Percentiles rank a stretch among this genome's conserved stretches.
These are phyloP conservation scores for Marronus borbonicus DNA, from an alignment of 2,888 invertebrate genomes.

Conservation along the genomic window DNA sequence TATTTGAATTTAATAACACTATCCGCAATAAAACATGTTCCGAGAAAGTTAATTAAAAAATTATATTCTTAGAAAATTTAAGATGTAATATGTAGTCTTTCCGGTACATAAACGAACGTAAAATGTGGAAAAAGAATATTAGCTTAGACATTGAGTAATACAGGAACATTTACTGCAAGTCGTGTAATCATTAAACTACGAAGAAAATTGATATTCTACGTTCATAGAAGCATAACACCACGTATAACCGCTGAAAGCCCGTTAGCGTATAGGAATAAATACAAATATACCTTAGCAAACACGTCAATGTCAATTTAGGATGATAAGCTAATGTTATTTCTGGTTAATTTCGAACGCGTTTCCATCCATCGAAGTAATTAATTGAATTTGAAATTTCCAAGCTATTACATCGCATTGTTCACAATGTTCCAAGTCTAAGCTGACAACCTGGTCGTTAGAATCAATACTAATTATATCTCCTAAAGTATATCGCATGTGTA, in stretches of 20 bases:
- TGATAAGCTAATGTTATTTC: slow-evolving; percentile 31
- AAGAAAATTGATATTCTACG: slow-evolving; percentile 8
- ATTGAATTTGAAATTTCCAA: slow-evolving; percentile 37
- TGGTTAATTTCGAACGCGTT: slow-evolving; percentile 17
- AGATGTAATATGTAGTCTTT: too few relatives aligned
- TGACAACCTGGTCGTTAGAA: slow-evolving; percentile 11
- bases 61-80: too few relatives aligned
- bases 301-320: slow-evolving; percentile 23
- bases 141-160: too few relatives aligned
- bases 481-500: not conserved
- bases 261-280: slow-evolving; percentile 8
- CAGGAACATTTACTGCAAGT: too few relatives aligned
- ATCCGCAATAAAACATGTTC: too few relatives aligned
- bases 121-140: too few relatives aligned
- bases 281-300: not conserved
- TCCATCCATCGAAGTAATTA: slow-evolving; percentile 18
- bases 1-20: too few relatives aligned
- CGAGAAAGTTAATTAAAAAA: too few relatives aligned
- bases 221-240: slow-evolving; percentile 4
- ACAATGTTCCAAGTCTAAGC: not conserved
- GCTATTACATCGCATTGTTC: slow-evolving; percentile 9
- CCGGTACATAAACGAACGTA: too few relatives aligned
- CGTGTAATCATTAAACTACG: not conserved
- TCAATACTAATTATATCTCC: slow-evolving; percentile 1
- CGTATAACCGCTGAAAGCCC: not conserved